Base-by-base conservation (phyloP, 2,797 vertebrate genomes). In the Philypnodon macrostomus region DNA sequence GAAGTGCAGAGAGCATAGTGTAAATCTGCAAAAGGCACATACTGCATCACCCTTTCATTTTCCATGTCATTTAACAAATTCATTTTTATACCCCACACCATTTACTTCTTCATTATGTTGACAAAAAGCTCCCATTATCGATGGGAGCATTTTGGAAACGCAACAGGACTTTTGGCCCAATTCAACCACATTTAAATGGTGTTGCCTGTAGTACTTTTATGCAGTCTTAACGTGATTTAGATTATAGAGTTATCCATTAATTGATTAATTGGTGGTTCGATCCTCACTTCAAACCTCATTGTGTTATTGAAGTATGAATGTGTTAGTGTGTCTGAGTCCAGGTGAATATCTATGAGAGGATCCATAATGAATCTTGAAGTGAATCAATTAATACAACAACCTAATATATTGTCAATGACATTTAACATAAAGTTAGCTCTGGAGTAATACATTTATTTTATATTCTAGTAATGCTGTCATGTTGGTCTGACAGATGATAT, bases 51-150 rank as follows among this genome's bases (percentile, higher is more conserved):
- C 79, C 70, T 81, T 85, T 81, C 74, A 86, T 89, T 87, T 87
- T 83, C 82, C 78, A 79, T 87, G 83, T 86, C 85, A 84, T 84
- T 89, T 85, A 85, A 70, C 77, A 78, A 58, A 67, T 78, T 77
- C 68, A 72, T 82, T 79, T 84, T 84, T 84, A 84, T 79, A 86
- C 77, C 61, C 58, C 81, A 84, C 75, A 76, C 75, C 85, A 89
- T 88, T 89, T 87, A 75, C 83, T 73, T 71, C 55, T 50, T 79
- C 81, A 85, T 89, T 88, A 88, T 85, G 75, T 83, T 85, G 85
- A 87, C 78, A 84, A 85, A 88, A 88, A 68, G 64, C 56, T 47
- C 44, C 72, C 75, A 85, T 88, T 85, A 79, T 66, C 58, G 71
- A 78, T 74, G 69, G 61, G 47, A 58, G 79, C 68, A 70, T 81